phyloP scores from a whole-genome alignment of 2,113 vertebrate genomes.

The Chlamydotis undulata region DNA sequence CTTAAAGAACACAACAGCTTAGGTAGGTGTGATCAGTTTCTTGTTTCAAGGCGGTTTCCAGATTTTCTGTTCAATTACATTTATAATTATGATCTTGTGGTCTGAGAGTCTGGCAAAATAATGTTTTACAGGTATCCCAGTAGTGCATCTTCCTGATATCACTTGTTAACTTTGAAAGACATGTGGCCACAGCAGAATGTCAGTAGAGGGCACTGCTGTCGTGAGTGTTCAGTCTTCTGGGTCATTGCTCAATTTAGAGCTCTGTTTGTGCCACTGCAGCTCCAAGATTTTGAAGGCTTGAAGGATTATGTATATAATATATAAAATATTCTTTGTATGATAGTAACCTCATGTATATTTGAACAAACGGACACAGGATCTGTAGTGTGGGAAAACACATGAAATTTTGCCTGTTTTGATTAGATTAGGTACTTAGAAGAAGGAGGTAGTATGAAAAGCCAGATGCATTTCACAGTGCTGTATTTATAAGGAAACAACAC shows the following conservation, averaged over 20 bases:
- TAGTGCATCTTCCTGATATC: background rate
- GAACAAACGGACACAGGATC: background rate
- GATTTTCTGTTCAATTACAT: background rate
- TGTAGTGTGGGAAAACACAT: background rate
- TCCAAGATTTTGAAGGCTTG: background rate
- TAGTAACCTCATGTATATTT: background rate
- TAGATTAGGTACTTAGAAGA: background rate
- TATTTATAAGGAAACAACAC: constrained; percentile 6
- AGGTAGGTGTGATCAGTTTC: constrained; percentile 85
- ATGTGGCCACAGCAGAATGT: background rate
- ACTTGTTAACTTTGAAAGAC: background rate
- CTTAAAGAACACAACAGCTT: constrained; percentile 96
- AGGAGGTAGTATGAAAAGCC: background rate
- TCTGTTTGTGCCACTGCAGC: background rate
- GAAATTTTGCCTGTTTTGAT: background rate
- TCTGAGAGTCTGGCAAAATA: background rate
- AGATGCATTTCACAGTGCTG: background rate
- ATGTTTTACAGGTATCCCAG: background rate
- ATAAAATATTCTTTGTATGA: background rate
- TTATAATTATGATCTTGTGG: background rate
- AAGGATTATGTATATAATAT: rapidly evolving
- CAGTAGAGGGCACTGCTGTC: constrained; percentile 70
- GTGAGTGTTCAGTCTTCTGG: background rate
- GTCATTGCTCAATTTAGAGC: background rate
- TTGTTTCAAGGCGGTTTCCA: constrained; percentile 60